A percentile compares a stretch with the other conserved stretches of the same genome.
Evolutionary conservation across 2,113 vertebrate species (phyloP).

Genomic region (Platysteira castanea): DNA sequence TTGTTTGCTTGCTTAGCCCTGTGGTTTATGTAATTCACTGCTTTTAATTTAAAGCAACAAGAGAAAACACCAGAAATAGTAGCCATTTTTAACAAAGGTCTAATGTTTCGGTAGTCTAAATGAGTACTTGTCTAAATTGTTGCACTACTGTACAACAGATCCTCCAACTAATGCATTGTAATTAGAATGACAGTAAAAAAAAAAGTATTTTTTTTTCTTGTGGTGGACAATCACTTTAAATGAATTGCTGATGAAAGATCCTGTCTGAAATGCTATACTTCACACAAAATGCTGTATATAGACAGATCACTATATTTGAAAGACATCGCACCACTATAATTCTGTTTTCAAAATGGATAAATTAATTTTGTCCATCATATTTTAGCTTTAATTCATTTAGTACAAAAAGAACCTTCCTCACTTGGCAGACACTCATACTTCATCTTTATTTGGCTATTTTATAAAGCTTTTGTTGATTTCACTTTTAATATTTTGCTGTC

Average conservation of each 20-base stretch:
- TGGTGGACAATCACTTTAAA: not conserved
- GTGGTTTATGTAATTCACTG: not conserved
- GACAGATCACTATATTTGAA: not conserved
- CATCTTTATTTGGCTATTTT: not conserved
- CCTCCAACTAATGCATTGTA: not conserved
- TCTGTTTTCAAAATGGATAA: not conserved
- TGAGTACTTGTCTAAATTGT: not conserved
- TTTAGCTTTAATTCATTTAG: slow-evolving; percentile 18
- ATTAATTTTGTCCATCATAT: not conserved
- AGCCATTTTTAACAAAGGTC: not conserved
- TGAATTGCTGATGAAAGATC: not conserved
- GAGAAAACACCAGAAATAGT: not conserved
- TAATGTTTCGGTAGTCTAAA: not conserved
- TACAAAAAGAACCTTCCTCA: not conserved
- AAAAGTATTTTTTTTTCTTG: not conserved
- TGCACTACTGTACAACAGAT: not conserved
- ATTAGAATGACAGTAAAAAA: not conserved
- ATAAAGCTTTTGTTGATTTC: slow-evolving; percentile 29
- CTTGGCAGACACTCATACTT: slow-evolving; percentile 6
- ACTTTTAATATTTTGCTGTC: not conserved
- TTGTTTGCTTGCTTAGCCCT: not conserved
- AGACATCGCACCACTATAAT: not conserved
- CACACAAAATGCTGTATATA: not conserved
- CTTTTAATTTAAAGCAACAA: not conserved
- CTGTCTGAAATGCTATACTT: not conserved